phyloP scores from a whole-genome alignment of 2,797 vertebrate species.

The Dermochelys coriacea region DNA sequence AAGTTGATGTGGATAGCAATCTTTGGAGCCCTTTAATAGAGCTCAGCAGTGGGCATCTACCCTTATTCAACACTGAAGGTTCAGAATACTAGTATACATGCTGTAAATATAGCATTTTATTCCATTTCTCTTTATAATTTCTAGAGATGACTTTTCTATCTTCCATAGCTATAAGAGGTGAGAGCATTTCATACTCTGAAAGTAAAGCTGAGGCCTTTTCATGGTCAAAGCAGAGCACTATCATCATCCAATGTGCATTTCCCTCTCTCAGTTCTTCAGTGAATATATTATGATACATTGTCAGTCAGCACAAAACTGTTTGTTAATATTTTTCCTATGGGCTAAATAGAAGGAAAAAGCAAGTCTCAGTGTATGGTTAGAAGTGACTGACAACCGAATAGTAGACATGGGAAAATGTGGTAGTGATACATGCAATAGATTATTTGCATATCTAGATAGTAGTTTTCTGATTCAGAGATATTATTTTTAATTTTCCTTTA shows the following conservation, averaged over 20 bases:
- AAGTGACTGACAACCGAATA: not conserved
- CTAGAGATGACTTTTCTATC: not conserved
- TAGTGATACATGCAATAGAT: not conserved
- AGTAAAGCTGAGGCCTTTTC: not conserved
- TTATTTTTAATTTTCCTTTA: not conserved
- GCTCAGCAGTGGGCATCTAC: not conserved
- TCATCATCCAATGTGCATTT: not conserved
- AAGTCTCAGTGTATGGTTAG: not conserved
- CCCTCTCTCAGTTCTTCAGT: not conserved
- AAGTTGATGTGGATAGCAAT: not conserved
- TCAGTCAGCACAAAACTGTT: not conserved
- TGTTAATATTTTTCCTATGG: not conserved
- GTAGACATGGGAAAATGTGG: not conserved
- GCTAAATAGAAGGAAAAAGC: not conserved
- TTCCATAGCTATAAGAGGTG: not conserved
- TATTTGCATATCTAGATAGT: not conserved
- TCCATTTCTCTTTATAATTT: not conserved
- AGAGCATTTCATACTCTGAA: not conserved
- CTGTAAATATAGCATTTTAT: not conserved
- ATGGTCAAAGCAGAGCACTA: too few relatives aligned
- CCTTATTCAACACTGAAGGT: not conserved
- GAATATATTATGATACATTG: not conserved
- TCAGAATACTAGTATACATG: not conserved
- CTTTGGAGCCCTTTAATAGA: not conserved
- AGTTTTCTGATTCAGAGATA: not conserved